Conservation (phyloP, 2,888 invertebrate species). For the Pollenia amentaria region DNA sequence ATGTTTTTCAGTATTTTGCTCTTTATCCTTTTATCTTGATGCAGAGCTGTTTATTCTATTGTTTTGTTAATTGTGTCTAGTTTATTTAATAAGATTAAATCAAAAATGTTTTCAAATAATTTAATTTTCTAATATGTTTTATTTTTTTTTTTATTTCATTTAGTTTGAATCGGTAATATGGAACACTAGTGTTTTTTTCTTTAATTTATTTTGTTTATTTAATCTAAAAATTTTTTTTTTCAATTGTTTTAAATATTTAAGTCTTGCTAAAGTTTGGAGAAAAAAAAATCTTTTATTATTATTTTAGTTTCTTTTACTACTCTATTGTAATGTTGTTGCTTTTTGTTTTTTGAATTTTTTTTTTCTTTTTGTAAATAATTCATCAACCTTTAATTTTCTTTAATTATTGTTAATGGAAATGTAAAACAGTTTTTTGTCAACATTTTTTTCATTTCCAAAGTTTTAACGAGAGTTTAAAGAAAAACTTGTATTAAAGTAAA, state of each 20-base stretch:
- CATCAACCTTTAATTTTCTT: slow-evolving; percentile 82
- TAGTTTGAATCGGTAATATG: slow-evolving; percentile 71
- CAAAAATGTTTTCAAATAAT: slow-evolving; percentile 59
- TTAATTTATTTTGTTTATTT: slow-evolving; percentile 47
- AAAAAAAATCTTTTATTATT: slow-evolving; percentile 64
- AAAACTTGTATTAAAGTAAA: background rate
- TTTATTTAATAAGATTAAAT: slow-evolving; percentile 67
- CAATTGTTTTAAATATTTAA: slow-evolving; percentile 60
- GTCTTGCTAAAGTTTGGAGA: slow-evolving; percentile 76
- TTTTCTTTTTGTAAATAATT: slow-evolving; percentile 81
- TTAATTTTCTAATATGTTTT: slow-evolving; percentile 63
- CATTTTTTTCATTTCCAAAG: slow-evolving; percentile 27
- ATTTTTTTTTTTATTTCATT: slow-evolving; percentile 57
- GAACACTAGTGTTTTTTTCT: slow-evolving; percentile 72
- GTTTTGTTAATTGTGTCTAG: slow-evolving; percentile 46
- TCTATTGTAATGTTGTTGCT: slow-evolving; percentile 74
- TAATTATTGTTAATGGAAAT: slow-evolving; percentile 76
- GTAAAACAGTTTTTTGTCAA: slow-evolving; percentile 64
- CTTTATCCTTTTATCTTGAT: slow-evolving; percentile 49
- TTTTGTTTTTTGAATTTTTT: slow-evolving; percentile 53
- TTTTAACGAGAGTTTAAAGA: slow-evolving; percentile 12
- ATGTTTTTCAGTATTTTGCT: slow-evolving; percentile 50
- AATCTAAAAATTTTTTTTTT: slow-evolving; percentile 54
- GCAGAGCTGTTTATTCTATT: slow-evolving; percentile 52
- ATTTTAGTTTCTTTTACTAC: slow-evolving; percentile 61